Conservation (phyloP, 2,888 invertebrate genomes). For the Eupithecia subfuscata region DNA sequence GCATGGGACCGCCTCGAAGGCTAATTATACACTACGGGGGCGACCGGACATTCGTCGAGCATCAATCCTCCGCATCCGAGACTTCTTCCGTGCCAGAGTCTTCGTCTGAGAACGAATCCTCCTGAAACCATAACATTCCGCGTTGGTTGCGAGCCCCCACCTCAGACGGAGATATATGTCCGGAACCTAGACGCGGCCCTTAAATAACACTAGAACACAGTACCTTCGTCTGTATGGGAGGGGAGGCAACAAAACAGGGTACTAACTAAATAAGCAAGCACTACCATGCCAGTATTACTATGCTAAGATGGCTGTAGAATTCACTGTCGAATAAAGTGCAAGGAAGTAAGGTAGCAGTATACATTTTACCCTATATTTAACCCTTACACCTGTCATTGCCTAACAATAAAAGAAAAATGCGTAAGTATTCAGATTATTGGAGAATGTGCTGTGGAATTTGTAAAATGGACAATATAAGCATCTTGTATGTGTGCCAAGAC, state of each 20-base stretch:
- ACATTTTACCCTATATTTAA: neutral
- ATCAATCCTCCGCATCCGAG: constrained; percentile 79
- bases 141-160: constrained; percentile 65
- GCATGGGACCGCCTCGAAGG: constrained; percentile 52
- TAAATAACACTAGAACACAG: constrained; percentile 50
- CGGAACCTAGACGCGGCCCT: constrained; percentile 25
- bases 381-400: constrained; percentile 4
- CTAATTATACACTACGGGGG: constrained; percentile 55
- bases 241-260: constrained; percentile 52
- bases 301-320: constrained; percentile 78
- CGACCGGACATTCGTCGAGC: constrained; percentile 55
- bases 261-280: constrained; percentile 62
- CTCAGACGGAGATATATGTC: constrained; percentile 70
- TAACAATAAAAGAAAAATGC: neutral
- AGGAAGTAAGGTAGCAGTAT: constrained; percentile 18
- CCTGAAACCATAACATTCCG: constrained; percentile 79
- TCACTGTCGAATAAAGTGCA: constrained; percentile 53
- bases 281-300: constrained; percentile 71
- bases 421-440: neutral
- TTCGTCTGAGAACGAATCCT: constrained; percentile 81
- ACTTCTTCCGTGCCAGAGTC: constrained; percentile 81
- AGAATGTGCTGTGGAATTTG: constrained; percentile 2
- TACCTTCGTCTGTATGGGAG: constrained; percentile 69
- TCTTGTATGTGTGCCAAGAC: neutral
- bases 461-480: neutral